Conservation (phyloP, 2,888 invertebrate genomes). For the Drosophila maculinotata region DNA sequence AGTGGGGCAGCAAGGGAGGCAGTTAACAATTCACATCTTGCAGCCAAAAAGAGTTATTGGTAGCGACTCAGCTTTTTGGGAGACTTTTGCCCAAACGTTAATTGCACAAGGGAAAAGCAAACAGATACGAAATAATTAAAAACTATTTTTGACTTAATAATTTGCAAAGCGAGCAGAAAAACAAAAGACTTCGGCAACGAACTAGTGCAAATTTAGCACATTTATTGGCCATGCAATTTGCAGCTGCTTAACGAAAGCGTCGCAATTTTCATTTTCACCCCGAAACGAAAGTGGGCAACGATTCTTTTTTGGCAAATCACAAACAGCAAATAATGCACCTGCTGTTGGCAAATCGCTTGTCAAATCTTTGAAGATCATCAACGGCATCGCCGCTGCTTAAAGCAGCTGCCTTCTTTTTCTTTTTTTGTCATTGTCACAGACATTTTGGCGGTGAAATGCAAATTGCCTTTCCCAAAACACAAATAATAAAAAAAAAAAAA, state of each 20-base stretch:
- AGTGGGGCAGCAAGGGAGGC: background rate
- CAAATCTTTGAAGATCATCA: slow-evolving; percentile 72
- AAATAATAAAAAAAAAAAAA: background rate
- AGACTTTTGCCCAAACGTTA: slow-evolving; percentile 26
- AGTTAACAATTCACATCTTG: slow-evolving; percentile 52
- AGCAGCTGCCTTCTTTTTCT: slow-evolving; percentile 46
- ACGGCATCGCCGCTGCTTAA: slow-evolving; percentile 42
- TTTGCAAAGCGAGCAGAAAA: slow-evolving; percentile 27
- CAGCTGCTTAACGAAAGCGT: slow-evolving; percentile 67
- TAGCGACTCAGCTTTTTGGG: slow-evolving; percentile 22
- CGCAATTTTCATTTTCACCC: slow-evolving; percentile 64
- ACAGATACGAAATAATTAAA: slow-evolving; percentile 60
- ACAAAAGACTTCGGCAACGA: slow-evolving; percentile 67
- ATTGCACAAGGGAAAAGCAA: slow-evolving; percentile 24
- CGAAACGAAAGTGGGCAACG: slow-evolving; percentile 59
- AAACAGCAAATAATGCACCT: slow-evolving; percentile 62
- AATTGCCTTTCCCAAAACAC: slow-evolving; percentile 68
- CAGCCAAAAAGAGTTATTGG: slow-evolving; percentile 50
- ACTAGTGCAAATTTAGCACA: slow-evolving; percentile 36
- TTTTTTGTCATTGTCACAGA: slow-evolving; percentile 56
- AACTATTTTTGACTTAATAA: slow-evolving; percentile 50
- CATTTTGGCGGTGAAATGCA: slow-evolving; percentile 65
- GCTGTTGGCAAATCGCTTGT: slow-evolving; percentile 52
- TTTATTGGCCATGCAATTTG: slow-evolving; percentile 41
- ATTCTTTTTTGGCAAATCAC: slow-evolving; percentile 50